phyloP scores from a whole-genome alignment of 2,888 invertebrate genomes.

The Pristionchus entomophagus region DNA sequence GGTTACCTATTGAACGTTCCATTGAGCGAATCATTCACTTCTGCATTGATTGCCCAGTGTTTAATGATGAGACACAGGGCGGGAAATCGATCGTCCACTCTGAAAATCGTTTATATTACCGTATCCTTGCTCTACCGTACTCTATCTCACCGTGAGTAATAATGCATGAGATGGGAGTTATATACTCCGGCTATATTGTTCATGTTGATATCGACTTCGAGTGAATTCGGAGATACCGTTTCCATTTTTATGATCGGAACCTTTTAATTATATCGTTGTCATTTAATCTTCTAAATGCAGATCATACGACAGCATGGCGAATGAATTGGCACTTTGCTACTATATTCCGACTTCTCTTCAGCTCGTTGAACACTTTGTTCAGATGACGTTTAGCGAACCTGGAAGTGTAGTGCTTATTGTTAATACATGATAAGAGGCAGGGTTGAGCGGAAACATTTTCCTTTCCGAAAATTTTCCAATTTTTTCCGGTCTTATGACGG shows the following conservation, averaged over 20 bases:
- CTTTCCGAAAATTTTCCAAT: too few species aligned
- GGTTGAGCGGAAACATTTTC: too few species aligned
- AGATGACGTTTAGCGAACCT: constrained; percentile 2
- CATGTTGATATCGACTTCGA: constrained; percentile 74
- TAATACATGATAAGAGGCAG: too few species aligned
- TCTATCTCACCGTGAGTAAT: constrained; percentile 69
- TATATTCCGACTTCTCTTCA: not conserved
- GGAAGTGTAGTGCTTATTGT: not conserved
- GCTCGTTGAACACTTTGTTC: not conserved
- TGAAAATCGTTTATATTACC: constrained; percentile 49
- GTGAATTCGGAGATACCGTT: constrained; percentile 53
- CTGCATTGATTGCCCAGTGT: constrained; percentile 72
- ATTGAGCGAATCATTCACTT: constrained; percentile 64
- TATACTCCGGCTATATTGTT: constrained; percentile 75
- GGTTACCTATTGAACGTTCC: constrained; percentile 72
- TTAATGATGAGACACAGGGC: constrained; percentile 70
- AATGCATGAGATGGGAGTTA: constrained; percentile 74
- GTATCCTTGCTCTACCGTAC: too few species aligned
- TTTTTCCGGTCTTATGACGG: too few species aligned
- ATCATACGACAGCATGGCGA: constrained; percentile 48
- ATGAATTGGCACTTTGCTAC: constrained; percentile 47
- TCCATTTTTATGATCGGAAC: constrained; percentile 70
- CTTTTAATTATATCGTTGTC: not conserved
- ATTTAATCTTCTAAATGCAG: not conserved
- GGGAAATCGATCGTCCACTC: constrained; percentile 71